A percentile compares a stretch with the other conserved stretches of the same genome.
phyloP scores from a whole-genome alignment of 2,113 vertebrate species.

The Casuarius casuarius region DNA sequence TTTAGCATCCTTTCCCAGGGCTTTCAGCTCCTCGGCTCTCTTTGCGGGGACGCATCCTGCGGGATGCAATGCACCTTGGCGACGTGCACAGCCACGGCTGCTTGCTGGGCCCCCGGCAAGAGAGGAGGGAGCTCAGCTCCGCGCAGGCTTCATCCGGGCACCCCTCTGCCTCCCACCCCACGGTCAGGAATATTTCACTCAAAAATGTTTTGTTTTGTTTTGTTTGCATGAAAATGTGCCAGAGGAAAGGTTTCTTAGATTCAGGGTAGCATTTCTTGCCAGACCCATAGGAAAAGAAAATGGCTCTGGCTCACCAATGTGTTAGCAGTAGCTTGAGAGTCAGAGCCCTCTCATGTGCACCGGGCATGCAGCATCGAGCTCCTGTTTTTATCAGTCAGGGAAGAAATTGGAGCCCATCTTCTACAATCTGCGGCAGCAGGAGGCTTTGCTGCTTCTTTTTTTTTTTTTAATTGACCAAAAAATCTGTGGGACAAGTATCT shows the following conservation, averaged over 20 bases:
- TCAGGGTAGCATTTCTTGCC: not conserved
- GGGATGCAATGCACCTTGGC: not conserved
- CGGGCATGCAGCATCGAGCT: not conserved
- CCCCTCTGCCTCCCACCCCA: not conserved
- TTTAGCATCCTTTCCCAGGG: not conserved
- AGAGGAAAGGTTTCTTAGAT: not conserved
- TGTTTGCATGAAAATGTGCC: not conserved
- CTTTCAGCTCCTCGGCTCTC: not conserved
- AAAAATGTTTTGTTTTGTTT: not conserved
- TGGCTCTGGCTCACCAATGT: not conserved
- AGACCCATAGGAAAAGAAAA: not conserved
- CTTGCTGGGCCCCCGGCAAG: not conserved
- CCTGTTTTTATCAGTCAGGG: not conserved
- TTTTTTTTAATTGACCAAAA: fast-evolving
- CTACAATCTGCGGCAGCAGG: not conserved
- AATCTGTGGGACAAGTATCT: not conserved
- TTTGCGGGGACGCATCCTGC: not conserved
- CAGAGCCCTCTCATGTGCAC: not conserved
- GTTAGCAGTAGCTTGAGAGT: not conserved
- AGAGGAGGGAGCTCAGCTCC: not conserved
- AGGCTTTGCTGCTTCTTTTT: fast-evolving
- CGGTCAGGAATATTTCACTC: not conserved
- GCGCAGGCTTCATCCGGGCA: not conserved
- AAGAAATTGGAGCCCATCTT: not conserved
- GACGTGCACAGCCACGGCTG: fast-evolving